Evolutionary conservation across 2,888 invertebrate species (phyloP).

Genomic region (Sipha maydis): DNA sequence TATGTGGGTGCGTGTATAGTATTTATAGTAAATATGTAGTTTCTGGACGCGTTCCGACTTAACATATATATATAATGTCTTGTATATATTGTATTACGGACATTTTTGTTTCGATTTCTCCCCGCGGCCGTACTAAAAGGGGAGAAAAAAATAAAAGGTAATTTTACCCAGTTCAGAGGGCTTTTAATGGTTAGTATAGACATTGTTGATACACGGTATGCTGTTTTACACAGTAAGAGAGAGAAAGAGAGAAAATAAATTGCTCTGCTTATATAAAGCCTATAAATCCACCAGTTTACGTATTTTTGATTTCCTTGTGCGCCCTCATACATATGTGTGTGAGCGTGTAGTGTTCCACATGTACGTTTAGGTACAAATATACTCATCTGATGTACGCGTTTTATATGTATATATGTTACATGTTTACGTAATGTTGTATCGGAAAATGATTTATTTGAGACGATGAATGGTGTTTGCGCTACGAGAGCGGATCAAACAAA

Average conservation of each 20-base stretch:
- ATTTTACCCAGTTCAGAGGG: conserved; percentile 25
- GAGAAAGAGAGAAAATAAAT: not conserved
- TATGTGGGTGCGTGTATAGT: no score
- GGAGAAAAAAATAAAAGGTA: conserved; percentile 20
- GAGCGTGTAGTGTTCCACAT: not conserved
- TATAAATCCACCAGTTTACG: not conserved
- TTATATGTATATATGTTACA: not conserved
- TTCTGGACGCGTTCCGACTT: not conserved
- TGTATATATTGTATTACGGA: not conserved
- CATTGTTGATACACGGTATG: no score
- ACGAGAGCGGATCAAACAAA: not conserved
- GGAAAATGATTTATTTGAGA: not conserved
- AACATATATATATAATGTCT: not conserved
- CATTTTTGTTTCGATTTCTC: conserved; percentile 2
- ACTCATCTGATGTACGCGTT: not conserved
- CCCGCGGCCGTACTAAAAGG: not conserved
- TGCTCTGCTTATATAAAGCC: not conserved
- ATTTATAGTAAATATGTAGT: not conserved
- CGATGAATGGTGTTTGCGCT: not conserved
- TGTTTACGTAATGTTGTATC: not conserved
- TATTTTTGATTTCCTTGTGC: not conserved
- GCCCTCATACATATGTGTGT: not conserved
- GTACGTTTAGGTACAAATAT: not conserved
- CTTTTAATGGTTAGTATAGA: not conserved
- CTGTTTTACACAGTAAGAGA: no score